Conservation (phyloP, 2,797 vertebrate genomes). For the Melanogrammus aeglefinus region DNA sequence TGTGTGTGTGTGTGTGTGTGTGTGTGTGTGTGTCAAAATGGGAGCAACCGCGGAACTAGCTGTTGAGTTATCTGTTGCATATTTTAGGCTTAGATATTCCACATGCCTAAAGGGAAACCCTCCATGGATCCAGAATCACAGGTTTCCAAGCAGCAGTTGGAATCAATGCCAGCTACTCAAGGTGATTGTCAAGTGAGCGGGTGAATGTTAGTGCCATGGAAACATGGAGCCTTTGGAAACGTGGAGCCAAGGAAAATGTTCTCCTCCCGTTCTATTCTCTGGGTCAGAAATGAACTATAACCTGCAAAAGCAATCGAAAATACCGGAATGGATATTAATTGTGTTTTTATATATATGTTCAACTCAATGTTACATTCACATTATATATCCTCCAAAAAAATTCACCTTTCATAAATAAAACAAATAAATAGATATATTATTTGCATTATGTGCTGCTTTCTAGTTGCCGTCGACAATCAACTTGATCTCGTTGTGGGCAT, state of each 20-base stretch:
- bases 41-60: constrained; percentile 14
- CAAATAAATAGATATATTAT: not conserved
- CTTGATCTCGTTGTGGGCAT: not conserved
- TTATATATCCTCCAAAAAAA: not conserved
- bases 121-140: not conserved
- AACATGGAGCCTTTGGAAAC: not conserved
- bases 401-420: not conserved
- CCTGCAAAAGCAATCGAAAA: not conserved
- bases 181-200: not conserved
- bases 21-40: constrained; percentile 21
- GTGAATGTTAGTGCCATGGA: not conserved
- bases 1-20: not conserved
- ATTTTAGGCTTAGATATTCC: constrained; percentile 33
- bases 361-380: not conserved
- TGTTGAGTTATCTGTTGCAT: constrained; percentile 34
- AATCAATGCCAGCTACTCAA: not conserved
- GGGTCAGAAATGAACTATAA: not conserved
- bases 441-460: not conserved
- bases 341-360: not conserved
- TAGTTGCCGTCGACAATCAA: not conserved
- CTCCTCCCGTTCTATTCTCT: not conserved
- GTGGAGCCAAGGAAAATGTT: not conserved
- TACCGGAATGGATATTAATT: not conserved
- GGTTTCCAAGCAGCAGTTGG: not conserved
- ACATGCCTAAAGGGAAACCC: constrained; percentile 19